Percentiles rank a stretch among this genome's conserved stretches.
phyloP scores from a whole-genome alignment of 2,797 vertebrate genomes.

The Urophycis tenuis region DNA sequence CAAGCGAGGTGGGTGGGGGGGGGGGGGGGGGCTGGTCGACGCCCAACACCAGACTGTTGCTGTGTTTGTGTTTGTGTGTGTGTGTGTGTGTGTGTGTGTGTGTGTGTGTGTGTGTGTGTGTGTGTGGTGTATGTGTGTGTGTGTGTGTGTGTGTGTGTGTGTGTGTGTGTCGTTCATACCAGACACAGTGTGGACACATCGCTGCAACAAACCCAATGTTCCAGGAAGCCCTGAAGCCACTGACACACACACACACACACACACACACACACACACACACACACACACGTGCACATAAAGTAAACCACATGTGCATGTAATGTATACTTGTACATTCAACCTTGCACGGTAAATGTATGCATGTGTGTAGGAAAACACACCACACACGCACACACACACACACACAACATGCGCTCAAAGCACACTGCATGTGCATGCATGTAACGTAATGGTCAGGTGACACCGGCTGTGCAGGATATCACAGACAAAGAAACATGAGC shows the following conservation, averaged over 20 bases:
- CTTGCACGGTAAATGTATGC: too few relatives aligned
- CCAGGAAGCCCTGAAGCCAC: constrained; percentile 34
- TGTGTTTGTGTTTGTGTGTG: neutral
- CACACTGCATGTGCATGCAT: neutral
- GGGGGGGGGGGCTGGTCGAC: constrained; percentile 25
- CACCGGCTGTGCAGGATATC: neutral
- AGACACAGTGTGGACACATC: constrained; percentile 37
- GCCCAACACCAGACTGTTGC: constrained; percentile 39
- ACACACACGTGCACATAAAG: neutral
- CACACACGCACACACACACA: neutral
- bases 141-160: constrained; percentile 4
- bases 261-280: neutral
- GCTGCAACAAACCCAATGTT: constrained; percentile 48
- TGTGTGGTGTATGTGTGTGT: too few relatives aligned
- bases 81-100: neutral
- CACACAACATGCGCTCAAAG: too few relatives aligned
- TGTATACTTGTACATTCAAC: neutral
- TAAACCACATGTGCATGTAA: neutral
- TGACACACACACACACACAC: constrained; percentile 1
- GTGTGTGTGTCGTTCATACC: constrained; percentile 37
- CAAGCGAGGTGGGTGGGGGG: too few relatives aligned
- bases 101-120: constrained; percentile 5
- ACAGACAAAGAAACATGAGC: neutral
- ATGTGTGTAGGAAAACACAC: too few relatives aligned
- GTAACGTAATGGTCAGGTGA: neutral